Conservation (phyloP, 2,113 vertebrate species). For the Eulemur rufifrons region DNA sequence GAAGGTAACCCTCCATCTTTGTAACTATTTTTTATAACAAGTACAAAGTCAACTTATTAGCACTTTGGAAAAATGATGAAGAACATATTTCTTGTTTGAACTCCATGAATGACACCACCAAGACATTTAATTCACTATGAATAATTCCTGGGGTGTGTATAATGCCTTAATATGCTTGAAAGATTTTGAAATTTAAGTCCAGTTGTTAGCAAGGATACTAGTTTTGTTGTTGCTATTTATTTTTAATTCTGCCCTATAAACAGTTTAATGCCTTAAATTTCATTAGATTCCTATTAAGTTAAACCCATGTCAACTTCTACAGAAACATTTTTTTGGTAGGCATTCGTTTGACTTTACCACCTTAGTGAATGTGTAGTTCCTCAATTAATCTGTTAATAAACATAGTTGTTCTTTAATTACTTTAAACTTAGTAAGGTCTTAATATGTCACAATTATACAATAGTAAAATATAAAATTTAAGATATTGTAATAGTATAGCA, state of each 20-base stretch:
- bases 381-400: constrained; percentile 58
- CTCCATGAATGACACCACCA: not conserved
- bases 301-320: constrained; percentile 10
- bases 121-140: not conserved
- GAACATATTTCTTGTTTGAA: not conserved
- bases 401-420: constrained; percentile 20
- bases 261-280: not conserved
- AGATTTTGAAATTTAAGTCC: not conserved
- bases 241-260: not conserved
- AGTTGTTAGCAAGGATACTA: not conserved
- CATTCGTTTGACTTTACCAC: constrained; percentile 60
- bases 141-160: not conserved
- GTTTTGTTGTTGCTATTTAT: constrained; percentile 16
- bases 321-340: constrained; percentile 31
- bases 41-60: not conserved
- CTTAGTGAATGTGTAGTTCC: not conserved
- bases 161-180: not conserved
- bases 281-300: constrained; percentile 37
- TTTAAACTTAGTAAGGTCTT: not conserved
- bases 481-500: not conserved
- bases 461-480: not conserved
- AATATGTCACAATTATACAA: not conserved
- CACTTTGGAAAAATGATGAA: not conserved
- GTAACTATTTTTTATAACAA: not conserved
- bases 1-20: not conserved